Conservation (phyloP, 2,797 vertebrate genomes). For the Lepilemur septentrionalis region DNA sequence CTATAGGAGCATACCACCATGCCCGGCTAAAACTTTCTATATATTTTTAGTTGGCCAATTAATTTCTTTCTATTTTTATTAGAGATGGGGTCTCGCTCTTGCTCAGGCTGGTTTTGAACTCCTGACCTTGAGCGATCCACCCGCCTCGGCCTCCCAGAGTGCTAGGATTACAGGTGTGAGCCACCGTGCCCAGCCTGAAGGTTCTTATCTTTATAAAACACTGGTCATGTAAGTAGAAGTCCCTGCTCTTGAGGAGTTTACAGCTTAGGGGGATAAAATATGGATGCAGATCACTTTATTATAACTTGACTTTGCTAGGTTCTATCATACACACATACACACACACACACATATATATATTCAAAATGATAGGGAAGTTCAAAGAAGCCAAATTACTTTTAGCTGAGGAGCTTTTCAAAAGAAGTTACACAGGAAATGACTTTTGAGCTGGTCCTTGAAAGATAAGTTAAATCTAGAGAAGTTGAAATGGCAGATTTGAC, state of each 20-base stretch:
- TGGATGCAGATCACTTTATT: not conserved
- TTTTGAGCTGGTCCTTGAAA: not conserved
- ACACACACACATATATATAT: not conserved
- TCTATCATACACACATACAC: not conserved
- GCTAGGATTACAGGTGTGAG: no score
- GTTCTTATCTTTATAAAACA: constrained; percentile 8
- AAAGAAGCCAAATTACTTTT: constrained; percentile 6
- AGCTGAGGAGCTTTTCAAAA: not conserved
- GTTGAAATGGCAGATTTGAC: not conserved
- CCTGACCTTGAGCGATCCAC: no score
- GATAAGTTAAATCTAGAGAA: not conserved
- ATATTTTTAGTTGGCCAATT: no score
- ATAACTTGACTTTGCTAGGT: not conserved
- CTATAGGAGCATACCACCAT: no score
- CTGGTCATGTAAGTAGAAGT: not conserved
- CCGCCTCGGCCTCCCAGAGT: no score
- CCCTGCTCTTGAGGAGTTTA: not conserved
- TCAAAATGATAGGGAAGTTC: not conserved
- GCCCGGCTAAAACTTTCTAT: no score
- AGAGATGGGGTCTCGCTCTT: no score
- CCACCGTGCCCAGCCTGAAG: not conserved
- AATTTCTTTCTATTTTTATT: no score
- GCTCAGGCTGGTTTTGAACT: no score
- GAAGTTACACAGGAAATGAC: not conserved
- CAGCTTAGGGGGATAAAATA: not conserved